Evolutionary conservation across 1,140 invertebrate genomes (phyloP).

Genomic region (Psilanteris sp.): DNA sequence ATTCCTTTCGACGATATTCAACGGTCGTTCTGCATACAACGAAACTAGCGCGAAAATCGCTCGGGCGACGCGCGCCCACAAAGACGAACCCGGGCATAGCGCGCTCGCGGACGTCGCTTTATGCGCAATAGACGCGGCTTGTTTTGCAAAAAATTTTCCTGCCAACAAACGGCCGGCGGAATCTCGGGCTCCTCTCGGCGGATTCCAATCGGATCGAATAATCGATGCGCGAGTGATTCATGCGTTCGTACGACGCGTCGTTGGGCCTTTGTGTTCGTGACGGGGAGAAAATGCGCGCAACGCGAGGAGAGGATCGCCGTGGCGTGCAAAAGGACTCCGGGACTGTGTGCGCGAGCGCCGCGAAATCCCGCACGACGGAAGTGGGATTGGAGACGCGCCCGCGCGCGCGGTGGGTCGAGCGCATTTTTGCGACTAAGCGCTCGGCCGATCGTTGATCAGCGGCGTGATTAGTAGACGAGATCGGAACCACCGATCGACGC

Average conservation of each 20-base stretch:
- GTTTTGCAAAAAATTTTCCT: slow-evolving; percentile 27
- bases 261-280: slow-evolving; percentile 48
- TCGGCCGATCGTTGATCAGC: too few relatives aligned
- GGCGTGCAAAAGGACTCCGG: background rate
- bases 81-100: too few relatives aligned
- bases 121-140: slow-evolving; percentile 24
- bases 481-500: background rate
- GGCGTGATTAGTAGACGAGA: slow-evolving; percentile 1
- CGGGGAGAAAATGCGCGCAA: slow-evolving; percentile 30
- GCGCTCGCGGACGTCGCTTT: slow-evolving; percentile 32
- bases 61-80: too few relatives aligned
- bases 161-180: slow-evolving; percentile 36
- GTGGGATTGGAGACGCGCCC: slow-evolving; percentile 69
- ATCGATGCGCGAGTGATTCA: slow-evolving; percentile 65
- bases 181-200: slow-evolving; percentile 52
- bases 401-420: slow-evolving; percentile 71
- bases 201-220: slow-evolving; percentile 66
- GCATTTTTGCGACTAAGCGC: background rate
- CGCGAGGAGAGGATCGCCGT: slow-evolving; percentile 8
- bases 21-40: too few relatives aligned
- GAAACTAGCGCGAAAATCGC: too few relatives aligned
- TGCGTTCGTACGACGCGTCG: slow-evolving; percentile 50
- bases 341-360: slow-evolving; percentile 5
- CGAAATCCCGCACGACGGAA: slow-evolving; percentile 58
- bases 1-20: too few relatives aligned